A percentile compares a stretch with the other conserved stretches of the same genome.
Evolutionary conservation across 2,113 vertebrate genomes (phyloP).

Genomic region (Odontesthes bonariensis): DNA sequence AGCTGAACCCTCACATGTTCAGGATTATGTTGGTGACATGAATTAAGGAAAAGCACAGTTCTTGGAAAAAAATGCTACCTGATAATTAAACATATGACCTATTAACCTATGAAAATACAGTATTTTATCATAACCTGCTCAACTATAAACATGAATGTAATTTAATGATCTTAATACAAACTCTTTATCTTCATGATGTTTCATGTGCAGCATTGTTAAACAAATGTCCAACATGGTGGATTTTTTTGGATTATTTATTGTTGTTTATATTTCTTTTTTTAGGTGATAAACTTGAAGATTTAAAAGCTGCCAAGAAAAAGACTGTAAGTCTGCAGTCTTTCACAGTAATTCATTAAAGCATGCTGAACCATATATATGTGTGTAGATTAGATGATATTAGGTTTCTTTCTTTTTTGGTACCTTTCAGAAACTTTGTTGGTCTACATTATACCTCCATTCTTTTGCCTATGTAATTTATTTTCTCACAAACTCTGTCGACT

Average conservation of each 20-base stretch:
- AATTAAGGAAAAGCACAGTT: neutral
- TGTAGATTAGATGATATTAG: too few species aligned
- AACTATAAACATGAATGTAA: neutral
- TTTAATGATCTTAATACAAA: neutral
- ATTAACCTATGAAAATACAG: too few species aligned
- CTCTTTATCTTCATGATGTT: neutral
- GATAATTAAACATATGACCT: too few species aligned
- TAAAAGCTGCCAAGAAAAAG: slow-evolving; percentile 93
- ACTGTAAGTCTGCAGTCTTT: slow-evolving; percentile 87
- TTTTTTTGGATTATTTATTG: neutral
- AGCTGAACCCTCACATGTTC: neutral
- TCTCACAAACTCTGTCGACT: neutral
- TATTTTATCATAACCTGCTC: too few species aligned
- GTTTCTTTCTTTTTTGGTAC: too few species aligned
- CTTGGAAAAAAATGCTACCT: too few species aligned
- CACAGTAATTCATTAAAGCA: neutral
- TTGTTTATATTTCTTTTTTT: slow-evolving; percentile 30
- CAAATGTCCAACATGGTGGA: neutral
- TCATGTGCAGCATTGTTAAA: neutral
- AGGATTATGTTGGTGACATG: rapidly evolving
- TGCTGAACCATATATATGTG: too few species aligned
- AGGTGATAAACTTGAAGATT: slow-evolving; percentile 96
- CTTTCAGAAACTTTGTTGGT: too few species aligned
- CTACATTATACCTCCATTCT: neutral
- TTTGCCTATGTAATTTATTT: neutral